These are phyloP conservation scores for Tylochromis polylepis DNA, from an alignment of 2,113 vertebrate genomes.

Conservation along the genomic window DNA sequence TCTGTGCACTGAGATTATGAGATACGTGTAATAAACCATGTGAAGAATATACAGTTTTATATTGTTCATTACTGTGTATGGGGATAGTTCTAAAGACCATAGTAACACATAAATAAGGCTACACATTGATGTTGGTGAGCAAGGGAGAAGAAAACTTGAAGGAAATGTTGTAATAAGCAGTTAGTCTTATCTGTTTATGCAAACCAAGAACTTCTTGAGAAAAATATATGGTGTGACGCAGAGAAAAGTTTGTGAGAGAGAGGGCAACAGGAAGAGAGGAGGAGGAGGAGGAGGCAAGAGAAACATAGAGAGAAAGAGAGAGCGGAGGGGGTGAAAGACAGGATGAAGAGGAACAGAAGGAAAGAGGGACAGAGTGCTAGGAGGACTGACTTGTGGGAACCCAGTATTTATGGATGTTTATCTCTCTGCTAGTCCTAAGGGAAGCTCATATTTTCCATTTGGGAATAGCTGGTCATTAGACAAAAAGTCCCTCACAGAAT, in stretches of 20 bases:
- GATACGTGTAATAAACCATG: background rate
- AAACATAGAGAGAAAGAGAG: background rate
- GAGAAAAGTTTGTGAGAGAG: background rate
- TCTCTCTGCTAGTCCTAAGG: slow-evolving; percentile 53
- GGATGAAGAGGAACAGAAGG: slow-evolving; percentile 34
- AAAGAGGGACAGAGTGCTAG: slow-evolving; percentile 3
- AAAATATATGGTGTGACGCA: background rate
- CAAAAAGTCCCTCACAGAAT: slow-evolving; percentile 4
- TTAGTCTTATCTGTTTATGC: slow-evolving; percentile 23
- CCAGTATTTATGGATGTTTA: slow-evolving; percentile 72
- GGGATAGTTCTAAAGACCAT: background rate
- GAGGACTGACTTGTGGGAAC: slow-evolving; percentile 59
- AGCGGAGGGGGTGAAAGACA: slow-evolving; percentile 2
- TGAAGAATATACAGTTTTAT: background rate
- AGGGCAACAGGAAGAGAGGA: slow-evolving; percentile 18
- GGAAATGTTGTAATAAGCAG: background rate
- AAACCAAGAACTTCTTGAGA: slow-evolving; percentile 5
- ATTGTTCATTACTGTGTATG: background rate
- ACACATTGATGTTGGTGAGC: background rate
- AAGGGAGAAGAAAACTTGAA: background rate
- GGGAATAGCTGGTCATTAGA: slow-evolving; percentile 50
- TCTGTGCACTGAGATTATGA: background rate
- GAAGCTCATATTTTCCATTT: slow-evolving; percentile 68
- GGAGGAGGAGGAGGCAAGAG: background rate
- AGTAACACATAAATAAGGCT: background rate